Percentiles rank a stretch among this genome's conserved stretches.
Evolutionary conservation across 2,797 vertebrate species (phyloP).

Genomic region (Loriculus beryllinus): DNA sequence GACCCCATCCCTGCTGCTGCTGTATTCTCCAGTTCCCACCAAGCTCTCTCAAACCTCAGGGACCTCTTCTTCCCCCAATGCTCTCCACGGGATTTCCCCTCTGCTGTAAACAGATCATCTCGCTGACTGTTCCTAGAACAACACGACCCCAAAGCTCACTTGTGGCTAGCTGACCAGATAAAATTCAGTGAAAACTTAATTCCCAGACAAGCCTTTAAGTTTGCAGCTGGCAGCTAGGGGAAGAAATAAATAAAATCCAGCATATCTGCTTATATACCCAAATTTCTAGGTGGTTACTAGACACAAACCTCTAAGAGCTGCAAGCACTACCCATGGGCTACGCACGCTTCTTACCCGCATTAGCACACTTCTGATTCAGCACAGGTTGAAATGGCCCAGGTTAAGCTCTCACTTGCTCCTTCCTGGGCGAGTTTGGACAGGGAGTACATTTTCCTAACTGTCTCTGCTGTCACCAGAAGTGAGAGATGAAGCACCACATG

Average conservation of each 20-base stretch:
- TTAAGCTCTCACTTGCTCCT: neutral
- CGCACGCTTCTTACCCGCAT: fast-evolving
- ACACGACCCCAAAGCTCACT: fast-evolving
- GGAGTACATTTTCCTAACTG: neutral
- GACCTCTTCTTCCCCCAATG: neutral
- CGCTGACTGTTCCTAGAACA: neutral
- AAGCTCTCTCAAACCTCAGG: neutral
- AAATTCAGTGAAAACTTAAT: neutral
- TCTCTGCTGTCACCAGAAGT: neutral
- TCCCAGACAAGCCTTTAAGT: neutral
- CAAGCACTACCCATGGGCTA: neutral
- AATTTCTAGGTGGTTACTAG: neutral
- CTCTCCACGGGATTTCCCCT: neutral
- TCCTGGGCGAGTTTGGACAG: neutral
- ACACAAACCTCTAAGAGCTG: neutral
- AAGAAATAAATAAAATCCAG: neutral
- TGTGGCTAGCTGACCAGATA: neutral
- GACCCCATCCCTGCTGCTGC: neutral
- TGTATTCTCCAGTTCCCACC: neutral
- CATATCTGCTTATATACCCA: neutral
- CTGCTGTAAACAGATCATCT: neutral
- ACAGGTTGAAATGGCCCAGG: neutral
- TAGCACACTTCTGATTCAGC: neutral
- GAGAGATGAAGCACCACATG: neutral
- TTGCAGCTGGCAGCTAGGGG: neutral